Evolutionary conservation across 2,888 invertebrate genomes (phyloP), one percentile per base, ranked within the genome.

Genomic region (Cryptus viduatorius): DNA sequence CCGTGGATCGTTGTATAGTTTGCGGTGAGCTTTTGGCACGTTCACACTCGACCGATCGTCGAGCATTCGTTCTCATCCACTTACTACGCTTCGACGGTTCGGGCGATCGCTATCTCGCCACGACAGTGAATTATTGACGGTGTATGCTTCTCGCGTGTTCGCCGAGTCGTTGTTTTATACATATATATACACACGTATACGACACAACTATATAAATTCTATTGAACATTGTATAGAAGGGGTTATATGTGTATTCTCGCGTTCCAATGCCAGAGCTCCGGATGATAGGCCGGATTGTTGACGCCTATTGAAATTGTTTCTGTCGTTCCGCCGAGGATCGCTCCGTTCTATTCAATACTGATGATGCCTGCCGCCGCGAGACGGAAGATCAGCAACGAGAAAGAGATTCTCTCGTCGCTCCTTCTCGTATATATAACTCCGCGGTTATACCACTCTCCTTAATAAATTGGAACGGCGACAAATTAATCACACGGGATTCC

Each of bases 121-220:
- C 79, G 90, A 88, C 88, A 87, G 89, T 90, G 89, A 90, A 87
- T 90, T 90, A 90, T 88, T 85, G 80, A 86, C 81, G 86, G 83
- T 79, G 59, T 69, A 44, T 65, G 61, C 37, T 61, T 50, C 42
- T n/a, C 67, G 76, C 56, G 50, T 67, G 72, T 48, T 46, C 19
- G 68, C 31, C 56, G 46, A 73, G 42, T 64, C 56, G 10, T 10
- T 3, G 19, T n/a, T 37, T 12, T 19, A 50, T 12, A 10, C 16
- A 46, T 61, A 16, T 31, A 29, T 4, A 29, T 31, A n/a, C n/a
- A n/a, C n/a, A n/a, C n/a, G n/a, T n/a, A 31, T 31, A 61, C 61
- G 29, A 61, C 14, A n/a, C 29, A 29, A 61, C 61, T 14, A 31
- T 37, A 64, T 31, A 46, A 46, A 65, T 12, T 10, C 50, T 37